Evolutionary conservation across 2,113 vertebrate species (phyloP).

Genomic region (Corapipo altera): DNA sequence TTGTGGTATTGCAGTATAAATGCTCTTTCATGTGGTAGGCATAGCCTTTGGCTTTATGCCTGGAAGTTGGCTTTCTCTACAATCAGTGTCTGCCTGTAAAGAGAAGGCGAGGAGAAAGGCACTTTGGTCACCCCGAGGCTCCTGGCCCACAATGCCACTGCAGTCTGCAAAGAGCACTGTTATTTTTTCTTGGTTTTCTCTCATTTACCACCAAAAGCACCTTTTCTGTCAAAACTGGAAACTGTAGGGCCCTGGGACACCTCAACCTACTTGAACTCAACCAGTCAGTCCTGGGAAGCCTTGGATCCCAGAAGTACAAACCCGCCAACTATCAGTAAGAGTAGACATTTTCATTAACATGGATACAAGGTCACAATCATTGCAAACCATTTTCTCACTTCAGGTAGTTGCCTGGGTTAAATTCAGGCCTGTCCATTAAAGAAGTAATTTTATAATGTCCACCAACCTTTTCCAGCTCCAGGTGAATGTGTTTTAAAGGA

Average conservation of each 20-base stretch:
- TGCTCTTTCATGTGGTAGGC: constrained; percentile 61
- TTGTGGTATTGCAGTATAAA: constrained; percentile 45
- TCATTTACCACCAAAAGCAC: not conserved
- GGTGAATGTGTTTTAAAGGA: not conserved
- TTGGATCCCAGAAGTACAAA: not conserved
- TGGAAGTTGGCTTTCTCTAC: constrained; percentile 22
- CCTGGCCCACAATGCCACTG: not conserved
- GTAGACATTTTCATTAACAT: not conserved
- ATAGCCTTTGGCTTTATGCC: constrained; percentile 44
- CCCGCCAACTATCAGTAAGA: not conserved
- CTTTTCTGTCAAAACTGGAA: not conserved
- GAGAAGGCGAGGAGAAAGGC: not conserved
- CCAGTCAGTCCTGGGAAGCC: not conserved
- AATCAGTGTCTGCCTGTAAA: not conserved
- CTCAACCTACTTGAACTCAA: not conserved
- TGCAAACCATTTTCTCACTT: not conserved
- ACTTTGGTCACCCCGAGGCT: not conserved
- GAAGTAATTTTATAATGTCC: not conserved
- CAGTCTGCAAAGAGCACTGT: not conserved
- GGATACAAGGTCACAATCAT: accelerated
- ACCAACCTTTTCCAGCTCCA: not conserved
- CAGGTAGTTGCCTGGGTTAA: not conserved
- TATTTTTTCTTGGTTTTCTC: not conserved
- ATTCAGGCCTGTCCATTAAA: not conserved
- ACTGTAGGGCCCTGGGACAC: not conserved